Evolutionary conservation across 2,797 vertebrate species (phyloP).

Genomic region (Crenichthys baileyi): DNA sequence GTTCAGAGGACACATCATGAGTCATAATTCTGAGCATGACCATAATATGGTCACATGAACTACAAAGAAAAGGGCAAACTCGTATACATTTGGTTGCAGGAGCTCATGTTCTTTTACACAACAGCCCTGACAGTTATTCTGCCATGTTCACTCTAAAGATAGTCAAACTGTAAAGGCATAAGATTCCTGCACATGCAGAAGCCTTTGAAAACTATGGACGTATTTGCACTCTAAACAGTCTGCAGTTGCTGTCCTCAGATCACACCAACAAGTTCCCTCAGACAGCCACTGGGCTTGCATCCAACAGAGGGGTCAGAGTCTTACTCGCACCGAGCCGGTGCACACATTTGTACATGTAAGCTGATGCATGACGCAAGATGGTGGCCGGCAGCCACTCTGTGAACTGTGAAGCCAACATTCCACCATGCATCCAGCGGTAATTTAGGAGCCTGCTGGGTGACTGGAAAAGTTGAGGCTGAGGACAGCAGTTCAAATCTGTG

Average conservation of each 20-base stretch:
- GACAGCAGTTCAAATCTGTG: constrained; percentile 47
- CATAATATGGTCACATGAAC: constrained; percentile 16
- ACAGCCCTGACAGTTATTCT: constrained; percentile 3
- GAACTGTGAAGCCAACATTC: constrained; percentile 73
- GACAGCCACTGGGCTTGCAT: constrained; percentile 37
- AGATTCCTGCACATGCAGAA: constrained; percentile 29
- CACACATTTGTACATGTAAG: constrained; percentile 52
- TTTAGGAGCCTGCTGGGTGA: constrained; percentile 63
- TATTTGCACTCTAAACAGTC: constrained; percentile 26
- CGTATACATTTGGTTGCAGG: constrained; percentile 13
- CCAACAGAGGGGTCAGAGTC: constrained; percentile 48
- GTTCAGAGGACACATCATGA: constrained; percentile 61
- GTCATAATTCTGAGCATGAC: constrained; percentile 53
- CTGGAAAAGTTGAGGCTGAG: constrained; percentile 45
- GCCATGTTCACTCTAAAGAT: constrained; percentile 28
- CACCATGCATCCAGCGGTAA: constrained; percentile 55
- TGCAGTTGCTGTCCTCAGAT: constrained; percentile 32
- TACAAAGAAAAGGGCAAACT: constrained; percentile 39
- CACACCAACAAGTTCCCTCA: constrained; percentile 6
- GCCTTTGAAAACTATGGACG: constrained; percentile 16
- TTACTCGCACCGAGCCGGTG: constrained; percentile 29
- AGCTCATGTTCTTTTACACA: constrained; percentile 30
- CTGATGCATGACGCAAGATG: constrained; percentile 43
- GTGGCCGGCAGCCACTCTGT: constrained; percentile 54
- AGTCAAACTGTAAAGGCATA: constrained; percentile 11